phyloP scores from a whole-genome alignment of 2,888 invertebrate genomes.

The Eurois occulta region DNA sequence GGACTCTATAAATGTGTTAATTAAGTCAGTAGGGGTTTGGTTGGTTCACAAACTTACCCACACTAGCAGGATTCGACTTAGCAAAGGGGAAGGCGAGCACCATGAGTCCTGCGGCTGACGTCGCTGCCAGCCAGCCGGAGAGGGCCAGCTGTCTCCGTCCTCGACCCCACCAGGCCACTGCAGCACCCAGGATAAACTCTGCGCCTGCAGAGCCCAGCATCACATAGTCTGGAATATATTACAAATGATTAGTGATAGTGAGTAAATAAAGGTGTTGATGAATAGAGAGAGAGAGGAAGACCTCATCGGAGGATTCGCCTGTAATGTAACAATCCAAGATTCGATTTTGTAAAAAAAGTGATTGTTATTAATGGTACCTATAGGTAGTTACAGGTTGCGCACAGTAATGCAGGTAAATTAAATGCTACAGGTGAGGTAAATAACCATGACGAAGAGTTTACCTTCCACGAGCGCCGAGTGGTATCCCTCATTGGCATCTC shows the following conservation, averaged over 20 bases:
- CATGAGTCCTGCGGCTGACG: constrained; percentile 76
- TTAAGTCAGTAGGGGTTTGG: background rate
- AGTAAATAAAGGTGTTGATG: background rate
- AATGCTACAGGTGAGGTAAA: background rate
- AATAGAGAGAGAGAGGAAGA: background rate
- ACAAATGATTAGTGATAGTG: background rate
- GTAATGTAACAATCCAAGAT: background rate
- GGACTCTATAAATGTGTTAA: background rate
- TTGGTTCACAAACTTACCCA: constrained; percentile 71
- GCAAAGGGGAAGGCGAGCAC: constrained; percentile 81
- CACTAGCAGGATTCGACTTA: constrained; percentile 69
- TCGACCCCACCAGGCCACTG: constrained; percentile 81
- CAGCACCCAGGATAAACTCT: constrained; percentile 77
- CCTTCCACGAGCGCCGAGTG: constrained; percentile 78
- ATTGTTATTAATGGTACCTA: background rate
- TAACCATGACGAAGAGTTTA: constrained; percentile 50
- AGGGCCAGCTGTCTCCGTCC: constrained; percentile 75
- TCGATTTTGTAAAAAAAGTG: background rate
- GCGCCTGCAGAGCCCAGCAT: constrained; percentile 74
- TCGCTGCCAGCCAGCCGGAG: constrained; percentile 76
- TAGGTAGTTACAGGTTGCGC: background rate
- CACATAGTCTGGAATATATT: constrained; percentile 78
- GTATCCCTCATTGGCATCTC: constrained; percentile 78
- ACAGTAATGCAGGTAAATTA: too few relatives aligned
- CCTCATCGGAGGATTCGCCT: background rate